Base-by-base conservation (phyloP, 2,888 invertebrate species). In the Dasypolia templi region DNA sequence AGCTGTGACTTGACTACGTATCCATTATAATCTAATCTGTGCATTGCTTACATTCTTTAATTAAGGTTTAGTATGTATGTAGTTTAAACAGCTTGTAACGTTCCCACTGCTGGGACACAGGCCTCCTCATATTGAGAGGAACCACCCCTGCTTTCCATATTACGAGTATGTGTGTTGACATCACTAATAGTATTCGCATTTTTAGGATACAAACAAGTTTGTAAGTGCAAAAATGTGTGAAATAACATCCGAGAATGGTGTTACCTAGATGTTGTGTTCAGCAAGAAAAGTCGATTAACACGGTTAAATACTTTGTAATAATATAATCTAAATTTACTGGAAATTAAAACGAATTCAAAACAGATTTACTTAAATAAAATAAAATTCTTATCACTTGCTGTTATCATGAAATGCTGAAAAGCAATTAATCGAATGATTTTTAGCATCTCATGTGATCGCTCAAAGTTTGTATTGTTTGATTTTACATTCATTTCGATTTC, bases 31-130 rank as follows among this genome's bases (percentile, higher is more conserved):
- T 75, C 79, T 79, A 42, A 79, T 76, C 59, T 61, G 22, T 42
- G 32, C 59, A 72, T 72, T 78, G n/a, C 59, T 26, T 26, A 79
- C 46, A 79, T 75, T 76, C 53, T 26, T 79, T 26, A 1, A 17
- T 46, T 53, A 19, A 61, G 9, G n/a, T 29, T 39, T 58, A 78
- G 17, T 32, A 29, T n/a, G 26, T 6, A 14, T 32, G 22, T 5
- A n/a, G n/a, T n/a, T n/a, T n/a, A n/a, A n/a, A n/a, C n/a, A n/a
- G n/a, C n/a, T n/a, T n/a, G n/a, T n/a, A n/a, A n/a, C n/a, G n/a
- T n/a, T n/a, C n/a, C n/a, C n/a, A n/a, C n/a, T n/a, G n/a, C n/a
- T n/a, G n/a, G n/a, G n/a, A n/a, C n/a, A n/a, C n/a, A n/a, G n/a
- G n/a, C n/a, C n/a, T n/a, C n/a, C n/a, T n/a, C n/a, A n/a, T n/a